Conservation (phyloP, 2,113 vertebrate species). For the Melanotaenia duboulayi region DNA sequence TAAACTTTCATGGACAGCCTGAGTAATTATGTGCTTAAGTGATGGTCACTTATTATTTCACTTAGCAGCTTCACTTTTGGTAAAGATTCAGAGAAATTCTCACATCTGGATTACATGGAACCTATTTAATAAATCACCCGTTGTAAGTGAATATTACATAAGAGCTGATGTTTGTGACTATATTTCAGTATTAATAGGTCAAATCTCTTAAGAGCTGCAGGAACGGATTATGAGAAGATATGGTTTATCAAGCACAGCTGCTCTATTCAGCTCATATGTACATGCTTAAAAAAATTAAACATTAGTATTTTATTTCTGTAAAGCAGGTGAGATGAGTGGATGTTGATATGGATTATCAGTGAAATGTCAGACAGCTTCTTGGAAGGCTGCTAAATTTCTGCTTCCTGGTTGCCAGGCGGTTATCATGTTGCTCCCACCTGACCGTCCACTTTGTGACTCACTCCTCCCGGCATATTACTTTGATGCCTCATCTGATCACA, state of each 20-base stretch:
- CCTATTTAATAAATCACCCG: constrained; percentile 27
- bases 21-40: background rate
- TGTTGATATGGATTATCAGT: constrained; percentile 44
- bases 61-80: constrained; percentile 17
- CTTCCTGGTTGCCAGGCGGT: constrained; percentile 50
- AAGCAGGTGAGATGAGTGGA: constrained; percentile 30
- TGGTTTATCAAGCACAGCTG: background rate
- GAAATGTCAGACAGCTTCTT: constrained; percentile 51
- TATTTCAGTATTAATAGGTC: constrained; percentile 17
- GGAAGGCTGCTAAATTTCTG: constrained; percentile 44
- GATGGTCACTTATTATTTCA: constrained; percentile 27
- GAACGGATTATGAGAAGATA: too few species aligned
- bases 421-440: constrained; percentile 48
- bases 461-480: constrained; percentile 49
- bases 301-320: constrained; percentile 27
- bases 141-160: constrained; percentile 14
- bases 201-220: constrained; percentile 3
- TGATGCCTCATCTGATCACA: constrained; percentile 23
- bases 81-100: constrained; percentile 2
- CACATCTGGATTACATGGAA: background rate
- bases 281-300: constrained; percentile 1
- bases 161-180: constrained; percentile 10
- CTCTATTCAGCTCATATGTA: background rate
- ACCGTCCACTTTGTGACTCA: constrained; percentile 65
- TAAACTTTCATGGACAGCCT: constrained; percentile 8